Evolutionary conservation across 2,113 vertebrate genomes (phyloP).

Genomic region (Nipponia nippon): DNA sequence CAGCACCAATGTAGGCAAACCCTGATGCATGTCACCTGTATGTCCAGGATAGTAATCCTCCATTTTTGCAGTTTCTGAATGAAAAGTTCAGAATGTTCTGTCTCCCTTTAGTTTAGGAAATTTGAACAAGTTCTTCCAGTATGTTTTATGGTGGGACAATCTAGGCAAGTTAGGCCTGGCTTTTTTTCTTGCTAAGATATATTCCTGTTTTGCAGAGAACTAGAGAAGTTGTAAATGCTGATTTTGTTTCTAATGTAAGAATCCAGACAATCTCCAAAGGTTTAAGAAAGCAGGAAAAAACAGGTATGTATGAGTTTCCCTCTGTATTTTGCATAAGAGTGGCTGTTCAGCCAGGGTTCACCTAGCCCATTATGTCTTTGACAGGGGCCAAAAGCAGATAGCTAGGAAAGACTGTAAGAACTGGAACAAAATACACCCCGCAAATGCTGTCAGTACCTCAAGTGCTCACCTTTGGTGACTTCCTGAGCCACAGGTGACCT

Average conservation of each 20-base stretch:
- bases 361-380: not conserved
- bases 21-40: not conserved
- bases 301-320: constrained; percentile 56
- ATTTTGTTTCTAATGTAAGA: constrained; percentile 55
- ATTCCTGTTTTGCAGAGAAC: constrained; percentile 68
- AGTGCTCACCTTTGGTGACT: not conserved
- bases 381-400: not conserved
- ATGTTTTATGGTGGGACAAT: not conserved
- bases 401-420: not conserved
- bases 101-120: not conserved
- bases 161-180: not conserved
- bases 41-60: not conserved
- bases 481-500: not conserved
- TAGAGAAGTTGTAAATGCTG: constrained; percentile 64
- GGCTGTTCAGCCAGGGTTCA: not conserved
- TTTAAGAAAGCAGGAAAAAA: constrained; percentile 39
- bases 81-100: not conserved
- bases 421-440: not conserved
- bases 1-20: not conserved
- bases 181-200: not conserved
- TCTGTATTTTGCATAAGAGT: not conserved
- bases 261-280: constrained; percentile 67
- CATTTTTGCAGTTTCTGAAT: not conserved
- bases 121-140: not conserved
- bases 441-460: not conserved